Evolutionary conservation across 2,113 vertebrate genomes (phyloP).

Genomic region (Epinephelus cyanopodus): DNA sequence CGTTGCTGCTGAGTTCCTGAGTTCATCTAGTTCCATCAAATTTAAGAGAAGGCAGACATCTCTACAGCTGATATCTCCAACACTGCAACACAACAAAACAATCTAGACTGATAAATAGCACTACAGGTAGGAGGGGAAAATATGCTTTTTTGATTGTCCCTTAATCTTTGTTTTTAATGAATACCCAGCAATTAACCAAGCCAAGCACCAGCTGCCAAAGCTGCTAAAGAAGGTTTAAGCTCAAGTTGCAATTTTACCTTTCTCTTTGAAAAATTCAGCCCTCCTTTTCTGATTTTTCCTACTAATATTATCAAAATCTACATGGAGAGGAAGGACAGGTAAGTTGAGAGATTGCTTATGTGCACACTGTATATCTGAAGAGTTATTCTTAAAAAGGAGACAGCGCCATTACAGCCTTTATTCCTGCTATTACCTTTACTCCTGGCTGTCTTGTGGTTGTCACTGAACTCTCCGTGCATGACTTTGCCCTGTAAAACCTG

Average conservation of each 20-base stretch:
- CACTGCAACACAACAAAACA: too few relatives aligned
- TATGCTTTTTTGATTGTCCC: too few relatives aligned
- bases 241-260: conserved; percentile 87
- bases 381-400: background rate
- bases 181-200: conserved; percentile 11
- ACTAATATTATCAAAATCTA: conserved; percentile 89
- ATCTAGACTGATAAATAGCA: too few relatives aligned
- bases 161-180: background rate
- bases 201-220: conserved; percentile 59
- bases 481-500: conserved; percentile 84
- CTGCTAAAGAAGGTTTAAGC: background rate
- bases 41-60: too few relatives aligned
- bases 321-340: conserved; percentile 71
- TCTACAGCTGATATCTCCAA: too few relatives aligned
- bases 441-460: conserved; percentile 73
- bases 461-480: conserved; percentile 82
- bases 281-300: conserved; percentile 93
- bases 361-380: background rate
- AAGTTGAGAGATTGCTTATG: background rate
- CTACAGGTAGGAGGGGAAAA: too few relatives aligned
- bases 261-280: conserved; percentile 92
- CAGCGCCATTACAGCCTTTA: background rate
- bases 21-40: too few relatives aligned
- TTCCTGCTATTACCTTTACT: conserved; percentile 88
- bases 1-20: too few relatives aligned